Base-by-base conservation (phyloP, 2,888 invertebrate genomes). In the Buathra laborator region DNA sequence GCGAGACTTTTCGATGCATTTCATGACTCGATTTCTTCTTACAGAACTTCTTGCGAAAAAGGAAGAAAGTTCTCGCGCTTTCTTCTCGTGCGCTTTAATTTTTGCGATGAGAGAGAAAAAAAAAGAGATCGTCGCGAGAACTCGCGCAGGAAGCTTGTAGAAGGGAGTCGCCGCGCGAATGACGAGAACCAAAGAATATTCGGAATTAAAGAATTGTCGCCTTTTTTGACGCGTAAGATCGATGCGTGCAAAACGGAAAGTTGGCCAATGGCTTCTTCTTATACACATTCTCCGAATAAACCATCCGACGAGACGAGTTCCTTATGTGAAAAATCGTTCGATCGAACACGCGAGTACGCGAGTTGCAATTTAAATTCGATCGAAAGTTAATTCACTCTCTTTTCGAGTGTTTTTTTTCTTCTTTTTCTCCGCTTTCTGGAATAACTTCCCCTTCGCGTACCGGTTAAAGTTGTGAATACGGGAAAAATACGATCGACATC, bases 291-390 rank as follows among this genome's bases (percentile, higher is more conserved):
- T 29, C n/a, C 32, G 62, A 62, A 62, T 14, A 32, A 62, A n/a
- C 29, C 2, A 14, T 29, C 5, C 14, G 29, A 29, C 62, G 29
- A 32, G 32, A 29, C 62, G 62, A 62, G 29, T 62, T 29, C 62
- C 62, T 62, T 62, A 62, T 62, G 62, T 29, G 62, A 62, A 62
- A 48, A 62, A 62, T 62, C 62, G 29, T 32, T 29, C 59, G 43
- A n/a, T 12, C 44, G 9, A 56, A 24, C 48, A 10, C 46, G 62
- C 14, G 37, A 5, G 51, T 48, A 62, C 46, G 59, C 74, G 48
- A 37, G 19, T 14, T 16, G 64, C 51, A 75, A 75, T 64, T 75
- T 16, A 64, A 75, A 48, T 75, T 44, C 48, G 64, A 51, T 75
- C 51, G 48, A 51, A 64, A 37, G 64, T 64, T n/a, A 19, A 51